Base-by-base conservation (phyloP, 2,888 invertebrate genomes). In the Doris montereyensis region DNA sequence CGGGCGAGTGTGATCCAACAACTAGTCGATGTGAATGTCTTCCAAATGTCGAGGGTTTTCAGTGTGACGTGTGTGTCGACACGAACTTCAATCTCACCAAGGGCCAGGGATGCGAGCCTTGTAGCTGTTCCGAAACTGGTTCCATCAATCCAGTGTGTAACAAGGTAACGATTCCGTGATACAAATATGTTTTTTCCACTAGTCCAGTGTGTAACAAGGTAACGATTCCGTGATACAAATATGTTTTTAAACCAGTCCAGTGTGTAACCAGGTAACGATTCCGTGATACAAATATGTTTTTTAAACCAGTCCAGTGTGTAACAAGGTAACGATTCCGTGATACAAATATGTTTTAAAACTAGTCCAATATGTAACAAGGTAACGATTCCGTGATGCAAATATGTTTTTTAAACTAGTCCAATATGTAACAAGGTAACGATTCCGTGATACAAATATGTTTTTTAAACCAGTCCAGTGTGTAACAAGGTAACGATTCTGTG, bases 21-120 rank as follows among this genome's bases (percentile, higher is more conserved):
- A 83, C 82, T 0, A 86, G 87, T 5, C 76, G 65, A n/a, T 87
- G 87, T 76, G 81, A 71, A n/a, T 87, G 87, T 81, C 80, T 81
- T 30, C 81, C 83, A 0, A 84, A 85, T 70, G 85, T 86, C n/a
- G 70, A 60, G 5, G 83, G 84, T 8, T 79, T 77, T 52, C 41
- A 52, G 10, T 87, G 87, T 81, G 81, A 79, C 21, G 13, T 74
- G 8, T 87, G 87, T 76, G 81, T 72, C n/a, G 52, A 70, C 71
- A 82, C 79, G 75, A 75, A 80, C 41, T 87, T 78, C 81, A 86
- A 86, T 82, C 83, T 82, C 71, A 73, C 78, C n/a, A 81, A 81
- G 52, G 84, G 83, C 0, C 28, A 58, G 10, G 87, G 87, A 24
- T 87, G 87, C 71, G 32, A 70, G 21, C 71, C 77, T 30, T 87